Evolutionary conservation across 2,113 vertebrate genomes (phyloP), one percentile per base, ranked within the genome.

Genomic region (Muscicapa adusta): DNA sequence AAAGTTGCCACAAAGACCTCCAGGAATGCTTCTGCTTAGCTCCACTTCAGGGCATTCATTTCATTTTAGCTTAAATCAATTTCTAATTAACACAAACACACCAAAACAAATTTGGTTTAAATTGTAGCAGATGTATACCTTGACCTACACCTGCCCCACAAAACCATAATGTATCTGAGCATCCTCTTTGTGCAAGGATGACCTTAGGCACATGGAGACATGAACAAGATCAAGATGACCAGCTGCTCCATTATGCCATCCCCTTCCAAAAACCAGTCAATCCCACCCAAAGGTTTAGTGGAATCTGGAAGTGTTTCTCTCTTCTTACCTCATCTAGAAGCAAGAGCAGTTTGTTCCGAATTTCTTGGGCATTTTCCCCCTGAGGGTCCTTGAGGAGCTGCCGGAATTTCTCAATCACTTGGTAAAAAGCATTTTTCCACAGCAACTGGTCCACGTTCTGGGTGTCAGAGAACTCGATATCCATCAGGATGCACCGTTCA

Each of bases 361-460:
- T 98, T 68, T 98, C 98, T 48, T 98, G 97, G 43, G 97, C 95
- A 9, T 98, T 97, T 78, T 99, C 99, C 20, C 94, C 95, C 43
- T 97, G 93, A 2, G 98, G 98, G 66, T 99, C 99, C 97, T 99
- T 99, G 87, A 99, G 98, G 15, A 99, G 98, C 97, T 99, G 99
- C n/a, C 99, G 98, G 97, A 99, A 99, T 77, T 98, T 98, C 96
- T 99, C 99, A 40, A 99, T 99, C 89, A 99, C 99, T 96, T 99
- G 99, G 95, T 99, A 99, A 96, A 99, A 99, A 2, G 98, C 98
- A 1, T 99, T 99, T 94, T 99, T 99, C 99, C 99, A 99, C 76
- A 99, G 97, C 78, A 99, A 98, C 97, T 99, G 99, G 97, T 99
- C 99, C 97, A 99, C 98, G 4, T 99, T 99, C 97, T 99, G 99